phyloP scores from a whole-genome alignment of 2,797 vertebrate species.

The Pipistrellus pygmaeus region DNA sequence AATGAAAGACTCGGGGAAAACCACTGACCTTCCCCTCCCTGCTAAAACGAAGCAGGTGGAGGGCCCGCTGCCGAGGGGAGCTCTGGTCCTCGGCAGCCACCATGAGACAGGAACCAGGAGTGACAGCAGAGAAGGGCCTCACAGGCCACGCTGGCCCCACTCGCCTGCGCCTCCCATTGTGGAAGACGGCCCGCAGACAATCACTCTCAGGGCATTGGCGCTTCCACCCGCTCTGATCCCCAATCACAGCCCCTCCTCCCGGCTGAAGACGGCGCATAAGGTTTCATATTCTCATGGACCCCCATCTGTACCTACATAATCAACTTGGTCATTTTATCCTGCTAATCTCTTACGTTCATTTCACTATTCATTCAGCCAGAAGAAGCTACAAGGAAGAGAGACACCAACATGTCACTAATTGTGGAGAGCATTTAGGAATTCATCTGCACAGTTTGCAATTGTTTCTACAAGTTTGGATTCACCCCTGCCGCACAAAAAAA shows the following conservation, averaged over 20 bases:
- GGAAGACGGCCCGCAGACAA: background rate
- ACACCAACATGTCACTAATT: background rate
- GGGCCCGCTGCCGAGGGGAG: background rate
- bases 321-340: background rate
- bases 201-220: background rate
- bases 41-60: background rate
- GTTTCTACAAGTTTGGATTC: constrained; percentile 7
- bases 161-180: background rate
- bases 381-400: background rate
- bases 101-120: too few species aligned
- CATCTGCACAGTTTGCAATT: background rate
- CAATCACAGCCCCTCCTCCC: too few species aligned
- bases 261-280: background rate
- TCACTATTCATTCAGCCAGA: background rate
- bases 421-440: background rate
- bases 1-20: background rate
- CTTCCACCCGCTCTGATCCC: too few species aligned
- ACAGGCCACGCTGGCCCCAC: rapidly evolving
- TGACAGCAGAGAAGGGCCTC: background rate
- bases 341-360: background rate
- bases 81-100: rapidly evolving
- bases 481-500: rapidly evolving
- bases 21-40: too few species aligned
- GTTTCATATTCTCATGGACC: background rate
- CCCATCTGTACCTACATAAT: too few species aligned